Base-by-base conservation (phyloP, 2,888 invertebrate species). In the Drosophila parthenogenetica region DNA sequence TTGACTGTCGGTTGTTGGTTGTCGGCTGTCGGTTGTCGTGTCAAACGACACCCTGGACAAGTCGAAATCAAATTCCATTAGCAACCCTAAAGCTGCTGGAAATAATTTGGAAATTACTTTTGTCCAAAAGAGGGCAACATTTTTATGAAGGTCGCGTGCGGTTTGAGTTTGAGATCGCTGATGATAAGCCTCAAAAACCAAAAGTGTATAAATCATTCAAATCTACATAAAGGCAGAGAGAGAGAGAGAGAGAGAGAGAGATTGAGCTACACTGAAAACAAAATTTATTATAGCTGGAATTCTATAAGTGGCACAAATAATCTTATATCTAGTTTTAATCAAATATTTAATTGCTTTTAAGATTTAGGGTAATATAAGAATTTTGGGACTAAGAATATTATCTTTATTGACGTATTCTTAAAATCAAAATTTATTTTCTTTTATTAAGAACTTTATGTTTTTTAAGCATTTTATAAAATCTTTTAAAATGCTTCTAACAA, bases 121-220 rank as follows among this genome's bases (percentile, higher is more conserved):
- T 69, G 73, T 74, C 46, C 63, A 40, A 59, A 46, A 59, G 69
- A 69, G 70, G 73, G 71, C 62, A 64, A 66, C 61, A 59, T 73
- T 87, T 90, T 90, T 88, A 89, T 90, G 87, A 90, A 90, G 91
- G 90, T 90, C 91, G 91, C 90, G 91, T 90, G 90, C 89, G 79
- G 80, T 77, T 79, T 75, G 78, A 61, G 77, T 77, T 84, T 45
- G 50, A 59, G 78, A 73, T 73, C 78, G 83, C 43, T 43, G 57
- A 5, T 43, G 79, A 83, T 83, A 87, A 73, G 55, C 46, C 59
- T 29, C 14, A 32, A 42, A 45, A 40, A 53, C 67, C 45, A 55
- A 69, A 64, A 66, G 54, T 62, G 60, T 73, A 85, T 85, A 84
- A 87, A 87, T 84, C 86, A 85, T 71, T 37, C 29, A 68, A 81